Conservation (phyloP, 30 jellyfish, hydroid and myxozoan species). For the Turritopsis rubra region DNA sequence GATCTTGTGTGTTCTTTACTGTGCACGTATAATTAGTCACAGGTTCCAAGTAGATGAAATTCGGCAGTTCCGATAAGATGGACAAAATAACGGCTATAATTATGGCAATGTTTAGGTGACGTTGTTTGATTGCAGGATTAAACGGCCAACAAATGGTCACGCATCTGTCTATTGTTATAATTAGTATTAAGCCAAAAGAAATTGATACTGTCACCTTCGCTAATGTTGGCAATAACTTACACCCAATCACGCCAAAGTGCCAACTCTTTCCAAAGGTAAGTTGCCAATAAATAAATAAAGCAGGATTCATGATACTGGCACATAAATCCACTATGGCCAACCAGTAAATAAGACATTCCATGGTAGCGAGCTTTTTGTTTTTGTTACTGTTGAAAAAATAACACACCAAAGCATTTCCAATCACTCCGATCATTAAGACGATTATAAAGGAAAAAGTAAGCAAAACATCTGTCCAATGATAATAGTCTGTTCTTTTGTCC, state of each 20-base stretch:
- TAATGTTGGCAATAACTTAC: slow-evolving; percentile 55
- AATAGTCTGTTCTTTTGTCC: background rate
- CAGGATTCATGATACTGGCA: slow-evolving; percentile 55
- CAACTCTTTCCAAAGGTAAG: slow-evolving; percentile 34
- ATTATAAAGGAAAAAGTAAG: slow-evolving; percentile 16
- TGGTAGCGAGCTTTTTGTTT: slow-evolving; percentile 35
- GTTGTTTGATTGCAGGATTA: slow-evolving; percentile 14
- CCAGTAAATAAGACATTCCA: slow-evolving; percentile 39
- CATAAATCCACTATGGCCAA: slow-evolving; percentile 50
- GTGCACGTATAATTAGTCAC: slow-evolving; percentile 35
- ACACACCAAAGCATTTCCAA: slow-evolving; percentile 59
- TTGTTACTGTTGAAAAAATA: slow-evolving; percentile 29
- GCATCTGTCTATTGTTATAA: slow-evolving; percentile 59
- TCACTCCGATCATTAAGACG: slow-evolving; percentile 37
- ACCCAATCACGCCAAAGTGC: slow-evolving; percentile 64
- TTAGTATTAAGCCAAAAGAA: slow-evolving; percentile 47
- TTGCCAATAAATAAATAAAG: slow-evolving; percentile 46
- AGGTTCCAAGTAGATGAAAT: slow-evolving; percentile 11
- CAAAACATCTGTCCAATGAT: background rate
- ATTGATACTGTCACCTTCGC: slow-evolving; percentile 37
- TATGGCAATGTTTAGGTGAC: slow-evolving; percentile 26
- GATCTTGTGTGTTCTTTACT: slow-evolving; percentile 25
- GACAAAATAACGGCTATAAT: slow-evolving; percentile 17
- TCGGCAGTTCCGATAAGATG: slow-evolving; percentile 34
- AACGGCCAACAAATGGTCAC: slow-evolving; percentile 63